These are phyloP conservation scores for Lycia hirtaria DNA, from an alignment of 2,888 invertebrate genomes.

Conservation along the genomic window DNA sequence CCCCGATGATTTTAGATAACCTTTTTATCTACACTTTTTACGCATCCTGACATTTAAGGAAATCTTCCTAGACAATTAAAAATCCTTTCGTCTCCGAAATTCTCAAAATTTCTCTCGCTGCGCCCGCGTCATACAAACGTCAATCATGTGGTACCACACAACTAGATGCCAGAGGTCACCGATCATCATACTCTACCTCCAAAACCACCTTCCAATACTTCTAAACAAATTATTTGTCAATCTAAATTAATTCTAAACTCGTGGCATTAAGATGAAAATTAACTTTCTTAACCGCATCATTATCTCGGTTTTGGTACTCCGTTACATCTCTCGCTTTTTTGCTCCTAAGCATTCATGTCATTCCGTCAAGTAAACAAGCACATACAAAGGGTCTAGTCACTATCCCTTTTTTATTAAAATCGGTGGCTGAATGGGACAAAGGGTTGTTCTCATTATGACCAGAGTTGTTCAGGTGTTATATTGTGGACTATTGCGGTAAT, in stretches of 20 bases:
- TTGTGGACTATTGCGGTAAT: slow-evolving; percentile 64
- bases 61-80: slow-evolving; percentile 49
- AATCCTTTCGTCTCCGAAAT: slow-evolving; percentile 60
- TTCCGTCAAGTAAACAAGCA: slow-evolving; percentile 76
- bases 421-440: slow-evolving; percentile 77
- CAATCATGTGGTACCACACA: slow-evolving; percentile 76
- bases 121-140: slow-evolving; percentile 75
- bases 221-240: slow-evolving; percentile 34
- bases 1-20: background rate
- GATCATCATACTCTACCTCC: slow-evolving; percentile 68
- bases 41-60: slow-evolving; percentile 4
- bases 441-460: slow-evolving; percentile 78
- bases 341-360: slow-evolving; percentile 75
- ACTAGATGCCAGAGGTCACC: slow-evolving; percentile 76
- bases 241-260: slow-evolving; percentile 47
- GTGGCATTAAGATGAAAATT: slow-evolving; percentile 43
- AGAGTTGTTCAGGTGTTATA: slow-evolving; percentile 80
- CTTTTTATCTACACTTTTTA: too few relatives aligned
- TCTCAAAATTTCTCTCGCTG: slow-evolving; percentile 71
- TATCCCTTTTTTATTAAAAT: slow-evolving; percentile 81
- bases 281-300: slow-evolving; percentile 41
- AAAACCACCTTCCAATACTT: slow-evolving; percentile 37
- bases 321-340: slow-evolving; percentile 71
- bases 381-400: slow-evolving; percentile 71
- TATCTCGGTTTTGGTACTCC: slow-evolving; percentile 51